These are phyloP conservation scores for Carcharodon carcharias DNA, from an alignment of 2,797 vertebrate genomes.

Conservation along the genomic window DNA sequence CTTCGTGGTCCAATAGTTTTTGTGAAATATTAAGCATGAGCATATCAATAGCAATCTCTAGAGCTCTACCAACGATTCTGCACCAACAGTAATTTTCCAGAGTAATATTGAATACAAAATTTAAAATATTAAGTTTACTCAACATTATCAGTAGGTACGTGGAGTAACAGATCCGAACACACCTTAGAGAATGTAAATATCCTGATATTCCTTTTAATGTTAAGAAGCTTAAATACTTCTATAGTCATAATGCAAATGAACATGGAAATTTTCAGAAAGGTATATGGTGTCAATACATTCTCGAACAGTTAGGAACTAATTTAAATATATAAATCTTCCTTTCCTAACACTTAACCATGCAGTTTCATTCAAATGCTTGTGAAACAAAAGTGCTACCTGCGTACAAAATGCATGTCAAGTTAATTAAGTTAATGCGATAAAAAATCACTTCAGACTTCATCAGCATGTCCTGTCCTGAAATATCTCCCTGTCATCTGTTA, in stretches of 20 bases:
- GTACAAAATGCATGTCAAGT: background rate
- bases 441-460: background rate
- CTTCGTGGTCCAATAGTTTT: background rate
- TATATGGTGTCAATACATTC: background rate
- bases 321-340: background rate
- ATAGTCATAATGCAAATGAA: background rate
- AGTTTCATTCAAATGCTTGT: background rate
- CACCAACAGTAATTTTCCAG: too few relatives aligned
- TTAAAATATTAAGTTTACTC: background rate
- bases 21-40: too few relatives aligned
- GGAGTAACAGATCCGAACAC: background rate
- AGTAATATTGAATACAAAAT: background rate
- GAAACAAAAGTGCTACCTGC: background rate
- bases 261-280: background rate
- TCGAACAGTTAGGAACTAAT: background rate
- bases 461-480: too few relatives aligned
- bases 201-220: background rate
- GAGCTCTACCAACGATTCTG: too few relatives aligned
- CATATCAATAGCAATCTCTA: background rate
- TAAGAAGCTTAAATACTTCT: background rate
- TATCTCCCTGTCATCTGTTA: too few relatives aligned
- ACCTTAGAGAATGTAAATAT: background rate
- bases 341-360: slow-evolving; percentile 1
- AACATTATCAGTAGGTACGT: background rate
- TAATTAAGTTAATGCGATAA: background rate